Percentiles rank a stretch among this genome's conserved stretches.
phyloP scores from a whole-genome alignment of 2,797 vertebrate genomes.

The Leuciscus waleckii region DNA sequence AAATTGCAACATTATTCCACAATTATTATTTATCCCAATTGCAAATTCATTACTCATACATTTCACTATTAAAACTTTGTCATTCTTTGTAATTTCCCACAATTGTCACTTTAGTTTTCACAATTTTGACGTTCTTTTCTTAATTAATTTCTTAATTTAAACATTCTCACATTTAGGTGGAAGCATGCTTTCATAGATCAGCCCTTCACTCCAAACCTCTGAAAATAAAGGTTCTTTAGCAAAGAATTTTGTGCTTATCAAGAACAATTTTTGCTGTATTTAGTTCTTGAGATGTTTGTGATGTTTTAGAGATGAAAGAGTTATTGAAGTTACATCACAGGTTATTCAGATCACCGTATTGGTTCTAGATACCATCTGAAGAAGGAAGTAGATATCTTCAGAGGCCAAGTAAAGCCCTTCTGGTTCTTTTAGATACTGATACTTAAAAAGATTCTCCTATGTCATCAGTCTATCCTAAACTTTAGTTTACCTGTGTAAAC shows the following conservation, averaged over 20 bases:
- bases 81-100: background rate
- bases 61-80: background rate
- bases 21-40: background rate
- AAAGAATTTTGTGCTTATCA: background rate
- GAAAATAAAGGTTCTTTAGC: background rate
- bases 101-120: background rate
- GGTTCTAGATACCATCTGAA: background rate
- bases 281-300: background rate
- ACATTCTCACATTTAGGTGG: background rate
- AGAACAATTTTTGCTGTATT: background rate
- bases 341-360: background rate
- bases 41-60: background rate
- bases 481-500: background rate
- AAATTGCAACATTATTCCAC: background rate
- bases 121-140: background rate
- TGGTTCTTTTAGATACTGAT: background rate
- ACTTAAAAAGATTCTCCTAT: background rate
- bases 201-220: background rate
- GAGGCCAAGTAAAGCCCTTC: background rate
- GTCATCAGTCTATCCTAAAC: background rate
- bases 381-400: background rate
- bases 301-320: background rate
- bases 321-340: background rate
- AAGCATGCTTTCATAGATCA: background rate
- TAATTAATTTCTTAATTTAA: background rate